A percentile compares a stretch with the other conserved stretches of the same genome.
These are phyloP conservation scores for Mesaphorura yosii DNA, from an alignment of 1,140 invertebrate species.

Conservation along the genomic window DNA sequence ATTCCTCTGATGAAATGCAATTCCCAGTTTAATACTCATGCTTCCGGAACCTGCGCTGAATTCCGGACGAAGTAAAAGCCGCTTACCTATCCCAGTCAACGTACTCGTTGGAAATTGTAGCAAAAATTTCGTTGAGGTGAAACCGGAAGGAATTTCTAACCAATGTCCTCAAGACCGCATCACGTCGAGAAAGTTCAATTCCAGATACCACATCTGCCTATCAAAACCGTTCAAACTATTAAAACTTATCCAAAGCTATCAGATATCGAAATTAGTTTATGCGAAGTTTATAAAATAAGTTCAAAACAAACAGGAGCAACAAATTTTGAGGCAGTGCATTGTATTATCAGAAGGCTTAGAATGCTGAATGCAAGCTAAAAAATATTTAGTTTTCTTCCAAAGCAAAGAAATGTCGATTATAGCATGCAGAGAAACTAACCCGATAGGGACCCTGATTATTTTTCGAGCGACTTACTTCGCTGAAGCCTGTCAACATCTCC, in stretches of 20 bases:
- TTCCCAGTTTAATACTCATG: not conserved
- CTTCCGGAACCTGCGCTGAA: not conserved
- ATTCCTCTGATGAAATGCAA: slow-evolving; percentile 44
- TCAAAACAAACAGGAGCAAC: no score
- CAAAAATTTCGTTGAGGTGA: slow-evolving; percentile 92
- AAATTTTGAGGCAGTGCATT: no score
- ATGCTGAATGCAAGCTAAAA: not conserved
- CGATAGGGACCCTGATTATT: not conserved
- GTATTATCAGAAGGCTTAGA: no score
- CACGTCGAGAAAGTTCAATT: slow-evolving; percentile 75
- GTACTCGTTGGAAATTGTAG: slow-evolving; percentile 92
- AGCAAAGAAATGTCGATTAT: not conserved
- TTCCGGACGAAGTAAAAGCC: not conserved
- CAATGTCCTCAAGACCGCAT: slow-evolving; percentile 84
- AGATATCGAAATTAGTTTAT: not conserved
- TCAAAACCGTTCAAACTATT: not conserved
- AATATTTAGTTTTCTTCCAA: not conserved
- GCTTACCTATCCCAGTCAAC: slow-evolving; percentile 79
- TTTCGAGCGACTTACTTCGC: not conserved
- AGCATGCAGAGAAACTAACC: not conserved
- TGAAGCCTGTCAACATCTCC: slow-evolving; percentile 45
- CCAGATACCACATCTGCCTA: slow-evolving; percentile 74
- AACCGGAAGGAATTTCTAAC: slow-evolving; percentile 80
- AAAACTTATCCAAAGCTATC: not conserved
- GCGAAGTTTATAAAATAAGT: not conserved